Conservation (phyloP, 2,888 invertebrate species). For the Amphipyra berbera region DNA sequence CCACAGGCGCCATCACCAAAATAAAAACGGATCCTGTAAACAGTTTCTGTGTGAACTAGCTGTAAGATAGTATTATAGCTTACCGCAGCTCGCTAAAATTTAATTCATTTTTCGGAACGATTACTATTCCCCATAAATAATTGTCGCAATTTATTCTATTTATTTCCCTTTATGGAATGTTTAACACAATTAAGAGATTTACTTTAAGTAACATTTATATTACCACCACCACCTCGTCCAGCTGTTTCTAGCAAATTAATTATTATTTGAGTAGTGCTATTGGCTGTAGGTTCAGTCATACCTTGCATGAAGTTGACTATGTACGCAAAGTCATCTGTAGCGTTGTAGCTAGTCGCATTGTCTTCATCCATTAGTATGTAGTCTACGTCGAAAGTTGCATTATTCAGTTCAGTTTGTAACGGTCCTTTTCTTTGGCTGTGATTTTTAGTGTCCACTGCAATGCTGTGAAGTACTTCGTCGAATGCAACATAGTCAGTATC, state of each 20-base stretch:
- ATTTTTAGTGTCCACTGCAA: slow-evolving; percentile 59
- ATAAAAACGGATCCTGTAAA: too few relatives aligned
- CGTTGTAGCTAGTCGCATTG: slow-evolving; percentile 23
- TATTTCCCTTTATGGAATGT: too few relatives aligned
- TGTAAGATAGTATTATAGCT: too few relatives aligned
- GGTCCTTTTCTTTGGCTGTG: slow-evolving; percentile 57
- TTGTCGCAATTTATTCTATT: too few relatives aligned
- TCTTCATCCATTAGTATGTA: slow-evolving; percentile 52
- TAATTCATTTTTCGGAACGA: too few relatives aligned
- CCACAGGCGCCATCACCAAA: too few relatives aligned
- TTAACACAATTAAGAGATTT: not conserved
- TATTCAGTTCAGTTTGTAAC: slow-evolving; percentile 35
- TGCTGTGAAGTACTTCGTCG: slow-evolving; percentile 69
- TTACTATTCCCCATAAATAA: too few relatives aligned
- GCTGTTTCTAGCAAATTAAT: slow-evolving; percentile 62
- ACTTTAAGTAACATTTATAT: slow-evolving; percentile 38
- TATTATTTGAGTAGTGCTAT: slow-evolving; percentile 47
- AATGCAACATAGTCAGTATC: slow-evolving; percentile 67
- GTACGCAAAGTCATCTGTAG: slow-evolving; percentile 17
- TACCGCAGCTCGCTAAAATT: too few relatives aligned
- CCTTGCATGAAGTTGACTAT: slow-evolving; percentile 23
- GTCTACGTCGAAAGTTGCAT: slow-evolving; percentile 41
- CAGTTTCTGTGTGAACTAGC: too few relatives aligned
- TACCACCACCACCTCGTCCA: slow-evolving; percentile 15
- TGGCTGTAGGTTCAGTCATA: slow-evolving; percentile 20